These are phyloP conservation scores for Dendrolimus houi DNA, from an alignment of 2,888 invertebrate species.

Conservation along the genomic window DNA sequence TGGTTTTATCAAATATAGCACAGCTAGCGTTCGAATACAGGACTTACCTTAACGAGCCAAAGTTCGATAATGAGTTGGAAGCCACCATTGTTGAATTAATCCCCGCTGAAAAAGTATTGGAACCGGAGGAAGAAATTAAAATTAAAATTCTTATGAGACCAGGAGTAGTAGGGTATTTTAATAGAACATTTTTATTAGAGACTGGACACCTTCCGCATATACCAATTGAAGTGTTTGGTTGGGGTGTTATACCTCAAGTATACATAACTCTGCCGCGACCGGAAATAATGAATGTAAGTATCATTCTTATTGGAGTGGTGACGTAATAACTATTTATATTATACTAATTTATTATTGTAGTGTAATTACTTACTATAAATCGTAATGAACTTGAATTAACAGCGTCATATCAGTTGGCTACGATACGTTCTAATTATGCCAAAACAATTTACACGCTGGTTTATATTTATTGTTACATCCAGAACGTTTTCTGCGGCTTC, in stretches of 20 bases:
- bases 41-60: constrained; percentile 46
- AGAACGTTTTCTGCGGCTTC: too few relatives aligned
- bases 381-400: not conserved
- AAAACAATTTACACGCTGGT: too few relatives aligned
- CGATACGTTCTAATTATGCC: not conserved
- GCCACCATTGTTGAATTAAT: constrained; percentile 58
- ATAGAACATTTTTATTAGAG: constrained; percentile 62
- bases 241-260: constrained; percentile 77
- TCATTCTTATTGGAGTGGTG: too few relatives aligned
- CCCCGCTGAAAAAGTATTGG: constrained; percentile 55
- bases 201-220: constrained; percentile 73
- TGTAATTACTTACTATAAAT: too few relatives aligned
- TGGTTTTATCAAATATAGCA: constrained; percentile 67
- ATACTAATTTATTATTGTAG: too few relatives aligned
- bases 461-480: too few relatives aligned
- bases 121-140: constrained; percentile 47
- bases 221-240: constrained; percentile 70
- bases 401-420: not conserved
- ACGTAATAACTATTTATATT: too few relatives aligned
- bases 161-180: constrained; percentile 72
- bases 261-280: constrained; percentile 66
- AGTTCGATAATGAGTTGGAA: constrained; percentile 44
- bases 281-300: constrained; percentile 34
- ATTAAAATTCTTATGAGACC: constrained; percentile 69
- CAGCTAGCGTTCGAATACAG: constrained; percentile 57